Evolutionary conservation across 2,888 invertebrate species (phyloP).

Genomic region (Congeria kusceri): DNA sequence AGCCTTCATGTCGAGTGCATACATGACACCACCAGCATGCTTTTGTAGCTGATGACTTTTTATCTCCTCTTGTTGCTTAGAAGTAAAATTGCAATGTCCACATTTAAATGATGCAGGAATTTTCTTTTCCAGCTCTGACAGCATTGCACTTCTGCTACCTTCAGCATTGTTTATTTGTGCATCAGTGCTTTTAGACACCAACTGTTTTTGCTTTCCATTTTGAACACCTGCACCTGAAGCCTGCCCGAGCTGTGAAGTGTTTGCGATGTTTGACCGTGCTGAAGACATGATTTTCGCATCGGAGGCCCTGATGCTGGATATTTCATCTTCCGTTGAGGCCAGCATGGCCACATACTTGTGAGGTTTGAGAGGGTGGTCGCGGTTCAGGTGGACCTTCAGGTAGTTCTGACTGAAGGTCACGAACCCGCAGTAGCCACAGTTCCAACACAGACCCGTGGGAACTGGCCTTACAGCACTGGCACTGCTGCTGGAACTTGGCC

Average conservation of each 20-base stretch:
- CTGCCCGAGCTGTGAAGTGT: background rate
- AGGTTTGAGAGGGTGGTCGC: constrained; percentile 71
- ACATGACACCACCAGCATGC: constrained; percentile 68
- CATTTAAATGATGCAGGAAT: constrained; percentile 71
- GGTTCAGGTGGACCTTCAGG: constrained; percentile 75
- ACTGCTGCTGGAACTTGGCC: background rate
- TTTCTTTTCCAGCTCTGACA: constrained; percentile 59
- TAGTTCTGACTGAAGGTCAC: constrained; percentile 74
- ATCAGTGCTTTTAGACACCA: background rate
- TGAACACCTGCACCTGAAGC: background rate
- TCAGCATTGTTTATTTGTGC: constrained; percentile 61
- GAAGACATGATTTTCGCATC: constrained; percentile 49
- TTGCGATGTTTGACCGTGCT: background rate
- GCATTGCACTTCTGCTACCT: constrained; percentile 41
- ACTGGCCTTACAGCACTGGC: constrained; percentile 47
- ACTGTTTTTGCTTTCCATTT: too few relatives aligned
- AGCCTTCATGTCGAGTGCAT: constrained; percentile 70
- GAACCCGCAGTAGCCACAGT: constrained; percentile 78
- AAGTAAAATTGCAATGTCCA: constrained; percentile 73
- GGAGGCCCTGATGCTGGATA: constrained; percentile 63
- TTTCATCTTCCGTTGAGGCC: constrained; percentile 65
- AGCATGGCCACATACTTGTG: constrained; percentile 76
- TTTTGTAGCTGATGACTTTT: constrained; percentile 66
- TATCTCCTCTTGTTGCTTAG: constrained; percentile 58
- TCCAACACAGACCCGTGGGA: constrained; percentile 75